phyloP scores from a whole-genome alignment of 2,888 invertebrate species.

The Erebia aethiops region DNA sequence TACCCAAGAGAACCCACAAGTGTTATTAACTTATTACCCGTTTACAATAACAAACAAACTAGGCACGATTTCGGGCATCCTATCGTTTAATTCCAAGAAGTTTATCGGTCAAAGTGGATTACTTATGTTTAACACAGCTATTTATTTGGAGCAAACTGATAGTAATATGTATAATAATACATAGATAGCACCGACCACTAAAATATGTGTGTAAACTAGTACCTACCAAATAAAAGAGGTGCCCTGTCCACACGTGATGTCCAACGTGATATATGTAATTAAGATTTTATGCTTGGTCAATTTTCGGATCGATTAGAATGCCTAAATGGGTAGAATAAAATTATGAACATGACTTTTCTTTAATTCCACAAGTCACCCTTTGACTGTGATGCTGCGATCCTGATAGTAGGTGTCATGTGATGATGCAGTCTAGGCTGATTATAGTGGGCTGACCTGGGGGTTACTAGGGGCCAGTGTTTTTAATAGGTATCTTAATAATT shows the following conservation, averaged over 20 bases:
- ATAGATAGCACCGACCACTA: slow-evolving; percentile 1
- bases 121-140: neutral
- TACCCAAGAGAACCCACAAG: neutral
- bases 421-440: no score
- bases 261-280: neutral
- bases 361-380: no score
- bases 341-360: no score
- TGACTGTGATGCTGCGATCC: no score
- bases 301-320: no score
- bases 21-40: slow-evolving; percentile 1
- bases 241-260: neutral
- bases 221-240: neutral
- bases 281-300: no score
- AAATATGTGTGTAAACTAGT: neutral
- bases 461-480: no score
- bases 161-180: neutral
- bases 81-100: slow-evolving; percentile 4
- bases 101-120: slow-evolving; percentile 14
- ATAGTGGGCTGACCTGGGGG: no score
- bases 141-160: slow-evolving; percentile 11
- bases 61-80: neutral
- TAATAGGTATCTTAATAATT: no score
- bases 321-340: no score
- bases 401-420: no score
- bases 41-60: neutral